phyloP scores from a whole-genome alignment of 2,113 vertebrate genomes.

The Mixornis gularis region DNA sequence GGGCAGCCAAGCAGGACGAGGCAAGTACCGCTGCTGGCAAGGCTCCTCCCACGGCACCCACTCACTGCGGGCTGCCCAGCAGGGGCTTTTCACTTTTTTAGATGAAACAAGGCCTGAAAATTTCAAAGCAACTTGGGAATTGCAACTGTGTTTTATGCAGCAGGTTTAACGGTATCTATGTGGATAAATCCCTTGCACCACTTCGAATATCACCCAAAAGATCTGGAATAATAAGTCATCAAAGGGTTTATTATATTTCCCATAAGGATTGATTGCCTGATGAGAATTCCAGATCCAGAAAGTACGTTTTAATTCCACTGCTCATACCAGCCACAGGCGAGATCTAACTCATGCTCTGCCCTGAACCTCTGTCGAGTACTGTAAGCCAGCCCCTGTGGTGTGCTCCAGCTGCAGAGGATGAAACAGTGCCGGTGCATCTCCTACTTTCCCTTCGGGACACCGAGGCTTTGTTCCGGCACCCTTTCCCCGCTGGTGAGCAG shows the following conservation, averaged over 20 bases:
- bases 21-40: not conserved
- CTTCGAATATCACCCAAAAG: not conserved
- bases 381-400: not conserved
- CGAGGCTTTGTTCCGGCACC: not conserved
- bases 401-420: not conserved
- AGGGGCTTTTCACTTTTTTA: not conserved
- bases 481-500: not conserved
- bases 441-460: not conserved
- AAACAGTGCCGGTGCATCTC: rapidly evolving
- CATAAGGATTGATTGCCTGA: not conserved
- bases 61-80: not conserved
- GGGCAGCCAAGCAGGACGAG: rapidly evolving
- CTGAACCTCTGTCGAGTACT: not conserved
- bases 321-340: rapidly evolving
- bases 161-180: not conserved
- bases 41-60: not conserved
- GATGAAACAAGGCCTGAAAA: not conserved
- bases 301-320: not conserved
- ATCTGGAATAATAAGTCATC: not conserved
- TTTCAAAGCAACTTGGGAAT: not conserved
- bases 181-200: not conserved
- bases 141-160: not conserved
- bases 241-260: not conserved
- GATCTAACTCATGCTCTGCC: not conserved
- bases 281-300: not conserved